Conservation (phyloP, 2,113 vertebrate species). For the Chloropsis cyanopogon region DNA sequence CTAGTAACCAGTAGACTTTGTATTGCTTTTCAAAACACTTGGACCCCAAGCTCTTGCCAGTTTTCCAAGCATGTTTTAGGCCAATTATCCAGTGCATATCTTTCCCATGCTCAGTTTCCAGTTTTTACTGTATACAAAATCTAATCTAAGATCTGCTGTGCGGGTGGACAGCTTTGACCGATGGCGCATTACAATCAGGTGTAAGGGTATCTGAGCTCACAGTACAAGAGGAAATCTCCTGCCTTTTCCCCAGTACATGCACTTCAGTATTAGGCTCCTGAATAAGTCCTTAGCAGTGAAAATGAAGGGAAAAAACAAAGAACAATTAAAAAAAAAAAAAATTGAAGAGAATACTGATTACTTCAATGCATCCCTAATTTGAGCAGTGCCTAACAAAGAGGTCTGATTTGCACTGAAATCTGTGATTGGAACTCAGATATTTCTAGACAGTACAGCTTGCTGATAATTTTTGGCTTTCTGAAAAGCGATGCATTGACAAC, state of each 20-base stretch:
- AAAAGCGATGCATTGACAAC: neutral
- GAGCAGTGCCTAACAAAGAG: slow-evolving; percentile 31
- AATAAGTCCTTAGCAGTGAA: neutral
- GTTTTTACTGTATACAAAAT: neutral
- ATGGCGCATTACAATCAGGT: neutral
- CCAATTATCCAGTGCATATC: neutral
- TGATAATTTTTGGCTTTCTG: slow-evolving; percentile 4
- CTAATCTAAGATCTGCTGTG: neutral
- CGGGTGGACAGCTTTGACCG: rapidly evolving
- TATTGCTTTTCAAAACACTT: neutral
- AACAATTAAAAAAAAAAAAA: neutral
- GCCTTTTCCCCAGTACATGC: neutral
- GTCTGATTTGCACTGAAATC: slow-evolving; percentile 48
- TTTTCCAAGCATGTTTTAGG: neutral
- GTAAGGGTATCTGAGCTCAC: neutral
- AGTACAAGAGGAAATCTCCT: neutral
- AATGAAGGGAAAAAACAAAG: neutral
- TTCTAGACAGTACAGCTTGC: slow-evolving; percentile 42
- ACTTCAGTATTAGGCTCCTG: neutral
- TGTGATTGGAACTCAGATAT: slow-evolving; percentile 3
- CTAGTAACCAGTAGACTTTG: neutral
- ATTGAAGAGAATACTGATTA: slow-evolving; percentile 34
- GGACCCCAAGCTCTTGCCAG: neutral
- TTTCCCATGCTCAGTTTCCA: neutral
- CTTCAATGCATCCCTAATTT: slow-evolving; percentile 50